These are phyloP conservation scores for Parambassis ranga DNA, from an alignment of 2,797 vertebrate genomes.

Conservation along the genomic window DNA sequence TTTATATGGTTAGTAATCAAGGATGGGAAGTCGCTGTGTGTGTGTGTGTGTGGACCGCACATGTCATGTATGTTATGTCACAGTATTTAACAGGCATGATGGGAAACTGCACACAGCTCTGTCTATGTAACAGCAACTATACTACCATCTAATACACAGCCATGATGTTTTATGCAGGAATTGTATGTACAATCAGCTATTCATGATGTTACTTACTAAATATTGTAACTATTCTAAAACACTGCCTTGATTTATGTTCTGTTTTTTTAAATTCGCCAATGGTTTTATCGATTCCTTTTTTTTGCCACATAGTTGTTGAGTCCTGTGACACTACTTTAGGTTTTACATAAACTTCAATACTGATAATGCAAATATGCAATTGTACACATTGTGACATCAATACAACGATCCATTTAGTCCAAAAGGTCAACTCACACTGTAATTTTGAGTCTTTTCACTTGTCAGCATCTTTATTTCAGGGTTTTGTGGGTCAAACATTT, in stretches of 20 bases:
- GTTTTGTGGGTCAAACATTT: neutral
- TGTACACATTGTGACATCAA: constrained; percentile 8
- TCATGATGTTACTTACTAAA: no score
- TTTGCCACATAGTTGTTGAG: neutral
- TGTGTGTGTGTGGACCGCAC: no score
- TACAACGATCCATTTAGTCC: neutral
- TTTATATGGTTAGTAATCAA: constrained; percentile 44
- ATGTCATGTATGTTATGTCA: no score
- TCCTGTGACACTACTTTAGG: neutral
- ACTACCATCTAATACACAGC: neutral
- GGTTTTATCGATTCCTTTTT: neutral
- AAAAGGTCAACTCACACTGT: constrained; percentile 10
- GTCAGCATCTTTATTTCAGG: neutral
- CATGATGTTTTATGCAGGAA: constrained; percentile 18
- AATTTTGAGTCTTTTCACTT: neutral
- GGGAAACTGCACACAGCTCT: neutral
- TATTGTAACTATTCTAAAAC: neutral
- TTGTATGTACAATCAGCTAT: constrained; percentile 7
- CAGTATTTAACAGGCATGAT: constrained; percentile 1
- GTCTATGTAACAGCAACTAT: neutral
- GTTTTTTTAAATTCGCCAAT: neutral
- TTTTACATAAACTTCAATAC: neutral
- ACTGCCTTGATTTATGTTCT: constrained; percentile 41
- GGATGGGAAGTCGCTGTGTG: neutral
- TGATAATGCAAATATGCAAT: neutral